A percentile compares a stretch with the other conserved stretches of the same genome.
These are phyloP conservation scores for Reticulitermes lucifugus DNA, from an alignment of 2,888 invertebrate species.

Conservation along the genomic window DNA sequence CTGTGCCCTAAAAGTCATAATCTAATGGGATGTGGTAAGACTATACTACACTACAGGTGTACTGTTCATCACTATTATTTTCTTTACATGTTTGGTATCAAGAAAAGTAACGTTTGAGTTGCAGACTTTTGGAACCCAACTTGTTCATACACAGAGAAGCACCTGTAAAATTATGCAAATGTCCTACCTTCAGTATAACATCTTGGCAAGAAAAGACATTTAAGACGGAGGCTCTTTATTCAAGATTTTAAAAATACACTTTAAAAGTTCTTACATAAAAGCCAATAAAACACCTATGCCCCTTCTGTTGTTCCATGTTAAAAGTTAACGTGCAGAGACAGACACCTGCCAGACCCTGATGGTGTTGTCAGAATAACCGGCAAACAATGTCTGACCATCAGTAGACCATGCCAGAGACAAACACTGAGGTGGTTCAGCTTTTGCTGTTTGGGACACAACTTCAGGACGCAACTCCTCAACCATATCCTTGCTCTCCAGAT, in stretches of 20 bases:
- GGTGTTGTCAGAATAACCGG: slow-evolving; percentile 97
- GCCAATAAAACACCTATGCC: background rate
- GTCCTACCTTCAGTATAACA: too few species aligned
- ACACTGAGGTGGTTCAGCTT: slow-evolving; percentile 95
- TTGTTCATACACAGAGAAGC: too few species aligned
- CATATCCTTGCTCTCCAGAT: slow-evolving; percentile 99
- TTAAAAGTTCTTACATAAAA: background rate
- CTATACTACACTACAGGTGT: too few species aligned
- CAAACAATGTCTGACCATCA: slow-evolving; percentile 98
- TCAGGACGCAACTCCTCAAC: slow-evolving; percentile 99
- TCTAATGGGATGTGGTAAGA: too few species aligned
- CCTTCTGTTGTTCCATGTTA: background rate
- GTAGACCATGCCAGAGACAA: slow-evolving; percentile 98
- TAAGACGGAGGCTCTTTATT: background rate
- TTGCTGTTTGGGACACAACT: slow-evolving; percentile 80
- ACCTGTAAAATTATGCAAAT: too few species aligned
- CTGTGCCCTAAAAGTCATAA: too few species aligned
- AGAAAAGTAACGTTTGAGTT: too few species aligned
- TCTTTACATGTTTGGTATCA: too few species aligned
- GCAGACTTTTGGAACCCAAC: too few species aligned
- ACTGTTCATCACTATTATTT: too few species aligned
- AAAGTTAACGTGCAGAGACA: slow-evolving; percentile 43
- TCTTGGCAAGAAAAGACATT: background rate
- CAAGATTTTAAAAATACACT: background rate
- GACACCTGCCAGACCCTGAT: slow-evolving; percentile 98